These are phyloP conservation scores for Apodemus speciosus DNA, from an alignment of 2,113 vertebrate species.

Conservation along the genomic window DNA sequence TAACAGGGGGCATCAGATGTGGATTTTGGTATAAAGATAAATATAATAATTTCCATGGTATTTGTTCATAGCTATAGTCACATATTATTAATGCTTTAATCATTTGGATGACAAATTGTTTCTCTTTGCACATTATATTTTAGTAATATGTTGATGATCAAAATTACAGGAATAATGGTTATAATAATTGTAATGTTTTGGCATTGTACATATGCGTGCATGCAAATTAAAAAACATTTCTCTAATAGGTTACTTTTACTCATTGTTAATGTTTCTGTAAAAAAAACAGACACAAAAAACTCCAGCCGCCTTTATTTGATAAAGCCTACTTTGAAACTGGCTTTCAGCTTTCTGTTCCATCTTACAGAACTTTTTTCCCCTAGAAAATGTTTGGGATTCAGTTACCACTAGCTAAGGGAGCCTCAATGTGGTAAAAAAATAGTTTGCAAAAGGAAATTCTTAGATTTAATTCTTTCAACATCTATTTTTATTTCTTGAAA, in stretches of 20 bases:
- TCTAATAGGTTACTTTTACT: slow-evolving; percentile 29
- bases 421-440: neutral
- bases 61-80: neutral
- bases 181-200: slow-evolving; percentile 15
- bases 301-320: neutral
- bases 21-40: neutral
- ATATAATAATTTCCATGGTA: neutral
- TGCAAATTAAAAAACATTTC: slow-evolving; percentile 18
- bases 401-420: neutral
- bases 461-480: neutral
- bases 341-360: neutral
- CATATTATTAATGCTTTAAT: neutral
- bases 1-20: neutral
- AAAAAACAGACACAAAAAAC: neutral
- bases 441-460: neutral
- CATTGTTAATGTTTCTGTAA: slow-evolving; percentile 27
- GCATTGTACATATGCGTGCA: neutral
- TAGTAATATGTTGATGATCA: neutral
- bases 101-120: neutral
- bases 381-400: neutral
- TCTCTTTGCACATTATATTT: neutral
- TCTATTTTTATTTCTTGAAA: neutral
- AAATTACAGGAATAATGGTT: slow-evolving; percentile 34
- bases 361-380: neutral
- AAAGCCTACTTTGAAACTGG: slow-evolving; percentile 37